Conservation (phyloP, 2,797 vertebrate genomes). For the Antrozous pallidus region DNA sequence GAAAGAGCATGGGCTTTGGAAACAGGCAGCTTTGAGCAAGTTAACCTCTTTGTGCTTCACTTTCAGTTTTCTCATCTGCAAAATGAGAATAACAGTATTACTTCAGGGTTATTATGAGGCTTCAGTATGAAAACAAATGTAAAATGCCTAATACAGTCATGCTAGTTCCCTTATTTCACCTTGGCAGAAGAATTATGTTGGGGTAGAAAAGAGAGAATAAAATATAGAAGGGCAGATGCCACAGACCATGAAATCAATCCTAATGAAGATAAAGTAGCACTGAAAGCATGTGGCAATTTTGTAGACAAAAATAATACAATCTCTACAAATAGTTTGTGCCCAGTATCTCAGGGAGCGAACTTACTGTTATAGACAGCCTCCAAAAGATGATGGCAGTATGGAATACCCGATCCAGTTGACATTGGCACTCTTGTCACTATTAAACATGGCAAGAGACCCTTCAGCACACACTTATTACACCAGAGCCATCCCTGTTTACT, state of each 20-base stretch:
- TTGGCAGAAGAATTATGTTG: background rate
- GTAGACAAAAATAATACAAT: background rate
- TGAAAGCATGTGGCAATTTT: slow-evolving; percentile 18
- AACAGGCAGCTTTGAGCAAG: background rate
- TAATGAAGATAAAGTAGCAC: background rate
- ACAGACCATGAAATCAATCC: background rate
- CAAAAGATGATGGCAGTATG: background rate
- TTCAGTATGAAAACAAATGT: background rate
- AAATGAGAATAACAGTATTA: background rate
- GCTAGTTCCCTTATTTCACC: background rate
- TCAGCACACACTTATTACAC: background rate
- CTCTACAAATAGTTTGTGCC: background rate
- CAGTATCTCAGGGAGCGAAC: background rate
- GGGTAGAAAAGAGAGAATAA: background rate
- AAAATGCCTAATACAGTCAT: background rate
- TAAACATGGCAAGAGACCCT: background rate
- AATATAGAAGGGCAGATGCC: background rate
- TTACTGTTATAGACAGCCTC: background rate
- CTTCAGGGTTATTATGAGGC: background rate
- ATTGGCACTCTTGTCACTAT: background rate
- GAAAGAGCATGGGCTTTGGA: slow-evolving; percentile 16
- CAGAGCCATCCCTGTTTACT: background rate
- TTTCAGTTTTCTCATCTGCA: background rate
- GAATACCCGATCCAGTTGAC: background rate
- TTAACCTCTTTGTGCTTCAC: background rate